Percentiles rank a stretch among this genome's conserved stretches.
phyloP scores from a whole-genome alignment of 2,888 invertebrate genomes.

The Cephus spinipes region DNA sequence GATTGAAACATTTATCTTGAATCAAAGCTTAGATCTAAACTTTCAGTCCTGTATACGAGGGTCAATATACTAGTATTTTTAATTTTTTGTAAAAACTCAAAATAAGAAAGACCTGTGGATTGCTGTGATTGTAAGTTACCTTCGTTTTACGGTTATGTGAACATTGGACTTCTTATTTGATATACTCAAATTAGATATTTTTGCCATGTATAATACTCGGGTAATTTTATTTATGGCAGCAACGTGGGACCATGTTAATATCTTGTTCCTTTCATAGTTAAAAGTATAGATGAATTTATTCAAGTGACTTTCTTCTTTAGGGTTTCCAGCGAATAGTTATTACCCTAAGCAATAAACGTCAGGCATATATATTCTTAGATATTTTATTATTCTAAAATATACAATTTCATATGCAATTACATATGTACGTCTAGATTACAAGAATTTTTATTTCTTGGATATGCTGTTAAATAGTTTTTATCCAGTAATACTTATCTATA shows the following conservation, averaged over 20 bases:
- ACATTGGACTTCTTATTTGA: background rate
- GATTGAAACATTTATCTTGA: background rate
- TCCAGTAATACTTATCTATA: background rate
- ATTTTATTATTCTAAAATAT: constrained; percentile 22
- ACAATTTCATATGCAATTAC: constrained; percentile 8
- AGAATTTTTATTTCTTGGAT: background rate
- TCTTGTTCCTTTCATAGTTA: background rate
- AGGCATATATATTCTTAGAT: background rate
- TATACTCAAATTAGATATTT: background rate
- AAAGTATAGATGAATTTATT: background rate
- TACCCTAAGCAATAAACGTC: background rate
- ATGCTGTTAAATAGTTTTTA: background rate
- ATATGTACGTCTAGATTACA: constrained; percentile 6
- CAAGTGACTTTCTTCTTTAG: background rate
- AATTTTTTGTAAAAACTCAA: background rate
- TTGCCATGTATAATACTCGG: background rate
- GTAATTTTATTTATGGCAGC: background rate
- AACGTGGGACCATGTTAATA: background rate
- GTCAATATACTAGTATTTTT: background rate
- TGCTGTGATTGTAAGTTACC: background rate
- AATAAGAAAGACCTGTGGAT: background rate
- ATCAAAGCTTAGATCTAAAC: background rate
- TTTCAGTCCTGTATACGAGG: background rate
- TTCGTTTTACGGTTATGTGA: background rate
- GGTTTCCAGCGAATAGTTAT: background rate